A percentile compares a stretch with the other conserved stretches of the same genome.
Evolutionary conservation across 1,140 invertebrate species (phyloP).

Genomic region (Luehdorfia chinensis): DNA sequence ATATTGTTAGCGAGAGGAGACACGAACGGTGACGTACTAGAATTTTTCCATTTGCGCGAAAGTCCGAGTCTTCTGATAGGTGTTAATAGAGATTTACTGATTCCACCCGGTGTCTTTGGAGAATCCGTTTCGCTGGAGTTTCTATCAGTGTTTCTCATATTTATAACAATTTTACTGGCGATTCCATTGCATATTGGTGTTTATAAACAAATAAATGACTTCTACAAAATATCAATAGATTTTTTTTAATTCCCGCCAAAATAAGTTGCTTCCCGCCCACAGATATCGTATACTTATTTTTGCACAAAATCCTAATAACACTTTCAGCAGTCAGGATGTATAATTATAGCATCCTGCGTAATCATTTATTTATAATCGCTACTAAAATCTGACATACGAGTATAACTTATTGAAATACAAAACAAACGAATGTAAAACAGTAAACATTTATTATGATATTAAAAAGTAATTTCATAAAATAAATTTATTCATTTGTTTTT

Average conservation of each 20-base stretch:
- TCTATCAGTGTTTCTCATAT: conserved; percentile 17
- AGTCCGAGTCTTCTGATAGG: conserved; percentile 60
- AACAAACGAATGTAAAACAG: no score
- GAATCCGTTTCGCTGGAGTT: conserved; percentile 39
- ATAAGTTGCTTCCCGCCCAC: no score
- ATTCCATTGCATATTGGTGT: background rate
- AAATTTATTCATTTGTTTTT: no score
- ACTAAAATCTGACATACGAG: no score
- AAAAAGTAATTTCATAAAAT: no score
- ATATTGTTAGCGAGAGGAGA: conserved; percentile 41
- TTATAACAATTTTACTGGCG: conserved; percentile 10
- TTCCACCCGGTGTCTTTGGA: conserved; percentile 65
- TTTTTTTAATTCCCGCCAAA: conserved; percentile 23
- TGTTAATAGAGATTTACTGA: conserved; percentile 61
- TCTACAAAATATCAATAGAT: conserved; percentile 10
- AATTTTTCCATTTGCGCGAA: conserved; percentile 59
- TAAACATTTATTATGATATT: no score
- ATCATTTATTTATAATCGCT: no score
- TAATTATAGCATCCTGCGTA: no score
- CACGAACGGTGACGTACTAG: conserved; percentile 54
- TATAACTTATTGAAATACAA: no score
- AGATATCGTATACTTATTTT: no score
- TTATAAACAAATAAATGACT: background rate
- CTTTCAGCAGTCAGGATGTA: no score
- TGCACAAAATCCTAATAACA: no score